These are phyloP conservation scores for Lordiphosa mommai DNA, from an alignment of 1,140 invertebrate genomes.

Conservation along the genomic window DNA sequence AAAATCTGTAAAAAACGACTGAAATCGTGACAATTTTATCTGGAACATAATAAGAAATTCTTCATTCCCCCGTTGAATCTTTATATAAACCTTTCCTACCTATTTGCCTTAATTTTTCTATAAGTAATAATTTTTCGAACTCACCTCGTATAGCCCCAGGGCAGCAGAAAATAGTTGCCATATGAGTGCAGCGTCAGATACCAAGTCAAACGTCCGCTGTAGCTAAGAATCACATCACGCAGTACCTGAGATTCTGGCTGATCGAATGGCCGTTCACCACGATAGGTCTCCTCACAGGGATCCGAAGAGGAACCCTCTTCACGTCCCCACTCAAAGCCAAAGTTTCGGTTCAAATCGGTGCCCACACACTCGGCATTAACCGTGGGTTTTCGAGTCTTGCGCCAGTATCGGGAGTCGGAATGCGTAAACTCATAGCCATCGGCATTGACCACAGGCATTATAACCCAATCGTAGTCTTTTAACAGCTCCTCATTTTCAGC, in stretches of 20 bases:
- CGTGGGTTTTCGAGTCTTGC: slow-evolving; percentile 79
- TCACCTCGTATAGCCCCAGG: slow-evolving; percentile 85
- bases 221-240: slow-evolving; percentile 79
- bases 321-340: slow-evolving; percentile 83
- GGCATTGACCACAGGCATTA: slow-evolving; percentile 82
- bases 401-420: slow-evolving; percentile 80
- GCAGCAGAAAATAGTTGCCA: slow-evolving; percentile 85
- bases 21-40: no score
- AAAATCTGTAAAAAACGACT: no score
- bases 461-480: slow-evolving; percentile 82
- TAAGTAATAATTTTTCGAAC: no score
- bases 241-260: slow-evolving; percentile 84
- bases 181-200: slow-evolving; percentile 87
- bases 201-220: slow-evolving; percentile 81
- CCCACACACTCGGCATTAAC: slow-evolving; percentile 71
- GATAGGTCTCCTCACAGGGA: slow-evolving; percentile 85
- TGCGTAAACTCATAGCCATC: slow-evolving; percentile 80
- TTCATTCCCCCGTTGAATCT: no score
- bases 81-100: no score
- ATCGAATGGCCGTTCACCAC: slow-evolving; percentile 84
- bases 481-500: slow-evolving; percentile 79
- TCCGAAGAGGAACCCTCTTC: slow-evolving; percentile 83
- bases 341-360: slow-evolving; percentile 85
- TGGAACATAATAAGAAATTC: no score
- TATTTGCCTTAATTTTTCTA: no score